Evolutionary conservation across 2,113 vertebrate species (phyloP).

Genomic region (Microtus oregoni): DNA sequence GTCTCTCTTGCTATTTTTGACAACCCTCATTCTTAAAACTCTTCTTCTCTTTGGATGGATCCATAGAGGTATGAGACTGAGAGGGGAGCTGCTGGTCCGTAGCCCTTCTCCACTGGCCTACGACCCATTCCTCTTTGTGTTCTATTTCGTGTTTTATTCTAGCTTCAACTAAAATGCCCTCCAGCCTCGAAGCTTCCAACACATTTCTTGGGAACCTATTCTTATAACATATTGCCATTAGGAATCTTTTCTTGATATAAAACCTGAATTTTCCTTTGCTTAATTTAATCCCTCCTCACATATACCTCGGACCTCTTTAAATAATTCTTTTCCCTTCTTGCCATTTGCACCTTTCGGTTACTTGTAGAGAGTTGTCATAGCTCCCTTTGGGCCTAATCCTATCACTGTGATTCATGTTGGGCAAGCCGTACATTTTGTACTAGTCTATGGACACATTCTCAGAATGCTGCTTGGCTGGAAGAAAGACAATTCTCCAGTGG

Average conservation of each 20-base stretch:
- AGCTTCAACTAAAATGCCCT: background rate
- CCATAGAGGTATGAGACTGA: background rate
- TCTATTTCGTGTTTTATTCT: conserved; percentile 31
- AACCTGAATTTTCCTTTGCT: conserved; percentile 82
- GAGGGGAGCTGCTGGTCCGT: background rate
- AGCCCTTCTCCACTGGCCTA: background rate
- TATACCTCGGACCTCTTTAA: conserved; percentile 80
- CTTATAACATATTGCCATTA: conserved; percentile 74
- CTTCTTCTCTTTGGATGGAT: background rate
- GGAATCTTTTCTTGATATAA: conserved; percentile 75
- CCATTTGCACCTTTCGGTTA: conserved; percentile 80
- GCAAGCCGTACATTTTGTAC: conserved; percentile 76
- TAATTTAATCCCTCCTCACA: conserved; percentile 82
- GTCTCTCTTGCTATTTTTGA: background rate
- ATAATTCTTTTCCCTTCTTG: conserved; percentile 82
- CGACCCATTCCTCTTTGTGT: background rate
- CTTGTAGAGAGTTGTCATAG: conserved; percentile 79
- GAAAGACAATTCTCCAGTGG: conserved; percentile 73
- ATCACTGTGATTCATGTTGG: conserved; percentile 80
- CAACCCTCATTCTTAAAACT: background rate
- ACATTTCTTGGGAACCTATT: conserved; percentile 37
- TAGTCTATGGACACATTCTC: conserved; percentile 68
- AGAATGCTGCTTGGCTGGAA: conserved; percentile 61
- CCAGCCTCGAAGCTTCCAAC: background rate
- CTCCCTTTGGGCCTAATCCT: conserved; percentile 80